Conservation (phyloP, 2,113 vertebrate genomes). For the Epinephelus cyanopodus region DNA sequence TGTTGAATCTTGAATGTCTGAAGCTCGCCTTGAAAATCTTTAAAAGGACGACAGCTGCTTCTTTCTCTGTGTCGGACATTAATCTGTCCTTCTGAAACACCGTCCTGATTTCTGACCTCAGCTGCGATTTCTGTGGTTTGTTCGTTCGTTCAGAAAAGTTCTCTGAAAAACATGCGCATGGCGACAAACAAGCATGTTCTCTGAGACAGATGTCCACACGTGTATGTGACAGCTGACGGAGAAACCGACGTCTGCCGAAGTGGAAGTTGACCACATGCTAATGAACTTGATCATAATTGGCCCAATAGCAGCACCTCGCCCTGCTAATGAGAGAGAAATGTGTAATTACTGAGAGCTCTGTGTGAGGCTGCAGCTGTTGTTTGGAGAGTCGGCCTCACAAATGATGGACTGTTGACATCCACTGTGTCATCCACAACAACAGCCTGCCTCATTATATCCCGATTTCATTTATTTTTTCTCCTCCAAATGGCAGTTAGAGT, state of each 20-base stretch:
- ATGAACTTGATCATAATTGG: conserved; percentile 19
- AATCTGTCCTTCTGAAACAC: too few relatives aligned
- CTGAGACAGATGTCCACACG: neutral
- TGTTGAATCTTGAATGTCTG: too few relatives aligned
- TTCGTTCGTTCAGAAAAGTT: too few relatives aligned
- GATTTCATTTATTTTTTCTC: neutral
- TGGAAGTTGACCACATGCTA: neutral
- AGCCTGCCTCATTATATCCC: conserved; percentile 29
- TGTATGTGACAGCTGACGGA: too few relatives aligned
- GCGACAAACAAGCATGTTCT: too few relatives aligned
- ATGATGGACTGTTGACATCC: conserved; percentile 25
- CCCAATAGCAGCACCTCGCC: neutral
- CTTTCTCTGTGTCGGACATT: too few relatives aligned
- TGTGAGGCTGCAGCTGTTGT: conserved; percentile 35
- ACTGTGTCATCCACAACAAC: conserved; percentile 1
- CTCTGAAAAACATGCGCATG: too few relatives aligned
- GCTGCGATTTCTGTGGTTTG: too few relatives aligned
- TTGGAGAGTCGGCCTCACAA: neutral
- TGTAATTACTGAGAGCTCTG: conserved; percentile 13
- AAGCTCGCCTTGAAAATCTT: too few relatives aligned
- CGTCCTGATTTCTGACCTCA: too few relatives aligned
- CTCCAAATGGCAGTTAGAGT: neutral
- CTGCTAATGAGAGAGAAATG: neutral
- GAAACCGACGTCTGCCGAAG: too few relatives aligned
- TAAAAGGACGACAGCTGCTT: too few relatives aligned